Conservation (phyloP, 92 coral and sea anemone genomes). For the Phymanthus crucifer region DNA sequence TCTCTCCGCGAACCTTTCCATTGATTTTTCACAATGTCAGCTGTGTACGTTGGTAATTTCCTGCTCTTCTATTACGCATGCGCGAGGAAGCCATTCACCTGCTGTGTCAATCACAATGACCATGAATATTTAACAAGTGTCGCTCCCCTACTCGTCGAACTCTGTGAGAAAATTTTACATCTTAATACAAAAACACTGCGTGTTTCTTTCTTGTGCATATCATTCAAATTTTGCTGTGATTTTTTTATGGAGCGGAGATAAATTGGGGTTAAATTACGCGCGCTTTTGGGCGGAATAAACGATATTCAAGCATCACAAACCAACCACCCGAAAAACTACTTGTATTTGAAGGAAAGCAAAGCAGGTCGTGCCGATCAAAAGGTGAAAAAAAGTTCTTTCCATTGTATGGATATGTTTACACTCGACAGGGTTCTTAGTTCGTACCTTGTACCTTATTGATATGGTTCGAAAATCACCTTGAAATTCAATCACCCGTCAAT, state of each 20-base stretch:
- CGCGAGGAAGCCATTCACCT: conserved; percentile 33
- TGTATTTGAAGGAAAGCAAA: background rate
- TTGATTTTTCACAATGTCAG: background rate
- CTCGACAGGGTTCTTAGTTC: background rate
- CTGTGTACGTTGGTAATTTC: background rate
- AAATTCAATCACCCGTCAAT: background rate
- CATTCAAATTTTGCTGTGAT: background rate
- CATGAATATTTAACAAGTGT: conserved; percentile 2
- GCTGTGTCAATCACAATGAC: conserved; percentile 27
- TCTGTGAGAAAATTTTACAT: background rate
- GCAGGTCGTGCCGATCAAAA: conserved; percentile 1
- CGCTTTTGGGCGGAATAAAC: background rate
- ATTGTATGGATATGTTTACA: background rate
- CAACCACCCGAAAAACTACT: background rate
- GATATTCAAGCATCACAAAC: background rate
- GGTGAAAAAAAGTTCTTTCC: background rate
- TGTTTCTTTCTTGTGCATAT: background rate
- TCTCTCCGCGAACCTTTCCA: background rate
- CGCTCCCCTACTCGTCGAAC: background rate
- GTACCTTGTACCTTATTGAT: background rate
- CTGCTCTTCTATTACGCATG: conserved; percentile 6
- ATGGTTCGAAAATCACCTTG: background rate
- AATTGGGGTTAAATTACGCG: background rate
- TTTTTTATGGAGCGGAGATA: background rate
- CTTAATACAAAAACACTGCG: background rate